These are phyloP conservation scores for Chaenocephalus aceratus DNA, from an alignment of 2,113 vertebrate species.

Conservation along the genomic window DNA sequence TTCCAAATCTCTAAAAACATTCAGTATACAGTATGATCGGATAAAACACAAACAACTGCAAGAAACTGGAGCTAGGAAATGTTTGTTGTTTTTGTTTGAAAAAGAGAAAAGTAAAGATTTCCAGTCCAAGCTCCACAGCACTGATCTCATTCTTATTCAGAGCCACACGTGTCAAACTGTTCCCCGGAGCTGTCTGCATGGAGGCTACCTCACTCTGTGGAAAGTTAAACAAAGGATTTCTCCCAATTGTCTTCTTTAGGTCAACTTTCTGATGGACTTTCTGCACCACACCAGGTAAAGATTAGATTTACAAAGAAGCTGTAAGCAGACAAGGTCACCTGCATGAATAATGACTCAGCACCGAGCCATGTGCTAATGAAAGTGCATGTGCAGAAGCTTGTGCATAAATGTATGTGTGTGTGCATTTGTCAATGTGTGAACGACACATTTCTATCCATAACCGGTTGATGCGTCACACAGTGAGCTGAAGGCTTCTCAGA, in stretches of 20 bases:
- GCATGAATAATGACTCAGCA: constrained; percentile 30
- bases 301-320: not conserved
- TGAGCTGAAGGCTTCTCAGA: constrained; percentile 38
- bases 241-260: constrained; percentile 20
- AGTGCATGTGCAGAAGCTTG: not conserved
- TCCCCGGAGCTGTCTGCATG: constrained; percentile 25
- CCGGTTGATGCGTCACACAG: not conserved
- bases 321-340: constrained; percentile 18
- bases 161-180: constrained; percentile 35
- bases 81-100: constrained; percentile 5
- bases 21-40: not conserved
- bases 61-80: not conserved
- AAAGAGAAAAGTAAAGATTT: not conserved
- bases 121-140: not conserved
- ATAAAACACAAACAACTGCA: not conserved
- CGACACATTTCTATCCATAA: constrained; percentile 2
- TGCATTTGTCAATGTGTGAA: not conserved
- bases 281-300: not conserved
- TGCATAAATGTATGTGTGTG: not conserved
- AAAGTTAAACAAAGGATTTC: constrained; percentile 32
- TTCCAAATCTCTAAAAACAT: not conserved
- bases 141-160: constrained; percentile 56
- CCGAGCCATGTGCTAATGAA: constrained; percentile 2
- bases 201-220: constrained; percentile 28
- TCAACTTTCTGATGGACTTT: not conserved